Conservation (phyloP, 2,797 vertebrate genomes). For the Cirrhinus mrigala region DNA sequence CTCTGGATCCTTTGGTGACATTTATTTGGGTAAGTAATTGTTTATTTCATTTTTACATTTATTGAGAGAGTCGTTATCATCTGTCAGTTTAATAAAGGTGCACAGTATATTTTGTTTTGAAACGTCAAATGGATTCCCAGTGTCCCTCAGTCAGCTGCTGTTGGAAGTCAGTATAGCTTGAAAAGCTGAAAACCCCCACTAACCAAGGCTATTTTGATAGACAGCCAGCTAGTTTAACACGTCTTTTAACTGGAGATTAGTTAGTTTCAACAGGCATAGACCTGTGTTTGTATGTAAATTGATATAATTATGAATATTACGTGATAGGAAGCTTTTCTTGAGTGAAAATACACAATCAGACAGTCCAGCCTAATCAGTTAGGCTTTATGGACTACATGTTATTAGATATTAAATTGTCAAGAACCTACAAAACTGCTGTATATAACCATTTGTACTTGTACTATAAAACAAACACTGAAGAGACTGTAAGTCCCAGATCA, state of each 20-base stretch:
- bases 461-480: background rate
- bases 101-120: conserved; percentile 32
- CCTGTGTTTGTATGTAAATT: background rate
- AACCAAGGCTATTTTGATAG: background rate
- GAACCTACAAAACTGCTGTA: background rate
- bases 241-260: background rate
- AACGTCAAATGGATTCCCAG: background rate
- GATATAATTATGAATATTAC: background rate
- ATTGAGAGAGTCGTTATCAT: background rate
- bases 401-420: background rate
- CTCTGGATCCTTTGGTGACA: conserved; percentile 97
- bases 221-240: background rate
- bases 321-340: background rate
- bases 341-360: background rate
- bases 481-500: background rate
- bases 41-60: background rate
- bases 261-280: background rate
- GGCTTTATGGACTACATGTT: background rate
- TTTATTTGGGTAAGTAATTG: conserved; percentile 90
- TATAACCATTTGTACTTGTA: background rate
- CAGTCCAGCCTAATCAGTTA: background rate
- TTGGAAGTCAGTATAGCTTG: background rate
- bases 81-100: background rate
- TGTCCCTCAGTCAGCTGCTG: conserved; percentile 21
- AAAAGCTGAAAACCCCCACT: conserved; percentile 13